Percentiles rank a stretch among this genome's conserved stretches.
Conservation (phyloP, 2,113 vertebrate genomes). For the Chrysochloris asiatica region DNA sequence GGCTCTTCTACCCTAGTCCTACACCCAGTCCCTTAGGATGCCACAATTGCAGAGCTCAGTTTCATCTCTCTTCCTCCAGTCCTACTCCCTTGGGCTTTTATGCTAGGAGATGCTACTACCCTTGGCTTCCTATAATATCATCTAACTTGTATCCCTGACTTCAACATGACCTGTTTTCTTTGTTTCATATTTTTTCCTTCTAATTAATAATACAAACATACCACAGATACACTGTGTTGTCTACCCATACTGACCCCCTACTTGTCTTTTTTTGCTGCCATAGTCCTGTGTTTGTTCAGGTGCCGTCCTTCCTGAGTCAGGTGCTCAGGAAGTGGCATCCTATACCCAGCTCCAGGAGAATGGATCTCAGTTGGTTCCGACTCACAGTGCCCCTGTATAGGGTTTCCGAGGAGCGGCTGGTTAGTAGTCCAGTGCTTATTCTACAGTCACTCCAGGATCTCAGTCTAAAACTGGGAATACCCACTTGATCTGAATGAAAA, state of each 20-base stretch:
- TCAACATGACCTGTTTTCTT: background rate
- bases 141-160: background rate
- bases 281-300: background rate
- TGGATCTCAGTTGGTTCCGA: too few relatives aligned
- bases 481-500: background rate
- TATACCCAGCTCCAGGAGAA: background rate
- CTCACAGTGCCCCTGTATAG: too few relatives aligned
- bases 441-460: background rate
- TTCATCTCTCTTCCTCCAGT: background rate
- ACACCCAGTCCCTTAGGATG: background rate
- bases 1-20: background rate
- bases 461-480: background rate
- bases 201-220: constrained; percentile 27
- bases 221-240: background rate
- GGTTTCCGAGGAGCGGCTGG: too few relatives aligned
- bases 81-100: background rate
- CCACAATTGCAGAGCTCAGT: background rate
- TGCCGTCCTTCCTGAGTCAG: rapidly evolving
- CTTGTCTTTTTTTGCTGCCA: background rate
- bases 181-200: too few relatives aligned
- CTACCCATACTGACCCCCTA: background rate
- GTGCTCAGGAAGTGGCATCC: background rate
- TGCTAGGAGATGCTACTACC: background rate
- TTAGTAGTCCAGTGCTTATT: too few relatives aligned
- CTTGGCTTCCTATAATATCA: too few relatives aligned